phyloP scores from a whole-genome alignment of 2,113 vertebrate species.

The Hassar affinis region DNA sequence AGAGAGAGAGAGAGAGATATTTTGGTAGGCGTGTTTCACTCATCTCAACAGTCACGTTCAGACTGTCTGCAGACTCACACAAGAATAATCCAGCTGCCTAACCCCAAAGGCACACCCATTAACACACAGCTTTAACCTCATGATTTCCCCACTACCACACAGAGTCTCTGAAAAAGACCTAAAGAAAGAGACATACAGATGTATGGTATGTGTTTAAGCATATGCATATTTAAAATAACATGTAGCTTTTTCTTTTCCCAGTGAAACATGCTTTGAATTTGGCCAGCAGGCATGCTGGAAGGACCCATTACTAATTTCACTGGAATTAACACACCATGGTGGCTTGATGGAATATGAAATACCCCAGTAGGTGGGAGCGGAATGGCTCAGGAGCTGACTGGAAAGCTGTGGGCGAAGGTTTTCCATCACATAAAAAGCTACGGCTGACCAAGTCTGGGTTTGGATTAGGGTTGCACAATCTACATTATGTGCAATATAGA shows the following conservation, averaged over 20 bases:
- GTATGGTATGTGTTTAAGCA: not conserved
- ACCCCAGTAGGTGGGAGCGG: constrained; percentile 35
- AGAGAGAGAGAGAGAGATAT: constrained; percentile 12
- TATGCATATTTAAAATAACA: constrained; percentile 16
- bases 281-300: constrained; percentile 21
- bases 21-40: not conserved
- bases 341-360: constrained; percentile 44
- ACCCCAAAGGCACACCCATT: not conserved
- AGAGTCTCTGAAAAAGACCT: not conserved
- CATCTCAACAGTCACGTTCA: constrained; percentile 62
- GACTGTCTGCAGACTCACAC: constrained; percentile 55
- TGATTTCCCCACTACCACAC: not conserved
- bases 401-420: constrained; percentile 26
- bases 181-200: not conserved
- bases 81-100: constrained; percentile 7
- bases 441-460: not conserved
- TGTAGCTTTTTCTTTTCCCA: not conserved
- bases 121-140: not conserved
- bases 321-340: constrained; percentile 30
- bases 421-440: constrained; percentile 31
- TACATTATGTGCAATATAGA: constrained; percentile 5
- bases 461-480: not conserved
- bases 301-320: constrained; percentile 31
- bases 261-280: constrained; percentile 17
- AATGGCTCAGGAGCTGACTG: constrained; percentile 23